phyloP scores from a whole-genome alignment of 2,888 invertebrate genomes.

The Idaea aversata region DNA sequence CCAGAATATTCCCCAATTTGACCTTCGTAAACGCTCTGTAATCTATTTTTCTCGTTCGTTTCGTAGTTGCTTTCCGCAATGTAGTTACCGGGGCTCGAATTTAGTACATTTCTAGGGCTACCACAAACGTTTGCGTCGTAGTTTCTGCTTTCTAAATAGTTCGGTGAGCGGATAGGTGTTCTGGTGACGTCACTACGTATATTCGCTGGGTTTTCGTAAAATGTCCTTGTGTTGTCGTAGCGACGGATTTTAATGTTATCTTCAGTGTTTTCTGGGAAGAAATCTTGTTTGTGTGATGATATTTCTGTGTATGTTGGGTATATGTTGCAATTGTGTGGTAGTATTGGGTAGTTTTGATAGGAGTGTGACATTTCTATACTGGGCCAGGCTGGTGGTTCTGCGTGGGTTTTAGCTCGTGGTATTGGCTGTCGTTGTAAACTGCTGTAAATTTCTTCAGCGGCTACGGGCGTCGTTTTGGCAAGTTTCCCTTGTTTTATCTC shows the following conservation, averaged over 20 bases:
- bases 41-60: conserved; percentile 40
- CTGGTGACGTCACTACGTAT: conserved; percentile 47
- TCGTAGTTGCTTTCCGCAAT: conserved; percentile 61
- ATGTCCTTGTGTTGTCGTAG: conserved; percentile 57
- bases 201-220: conserved; percentile 65
- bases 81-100: conserved; percentile 64
- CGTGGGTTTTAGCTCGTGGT: conserved; percentile 85
- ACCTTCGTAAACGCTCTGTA: conserved; percentile 58
- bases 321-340: conserved; percentile 60
- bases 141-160: conserved; percentile 57
- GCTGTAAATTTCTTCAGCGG: conserved; percentile 79
- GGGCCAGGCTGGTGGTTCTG: conserved; percentile 78
- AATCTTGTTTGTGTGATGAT: conserved; percentile 48
- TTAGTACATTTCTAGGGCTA: conserved; percentile 63
- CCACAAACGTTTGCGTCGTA: conserved; percentile 58
- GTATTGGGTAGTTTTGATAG: conserved; percentile 71
- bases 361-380: conserved; percentile 69
- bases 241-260: conserved; percentile 50
- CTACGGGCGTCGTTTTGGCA: conserved; percentile 76
- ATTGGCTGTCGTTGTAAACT: conserved; percentile 83
- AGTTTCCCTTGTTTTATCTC: conserved; percentile 92
- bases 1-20: conserved; percentile 54
- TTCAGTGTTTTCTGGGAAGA: conserved; percentile 46
- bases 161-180: conserved; percentile 55
- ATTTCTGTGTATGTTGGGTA: conserved; percentile 72